Evolutionary conservation across 2,113 vertebrate species (phyloP), one percentile per base, ranked within the genome.

Genomic region (Malurus melanocephalus): DNA sequence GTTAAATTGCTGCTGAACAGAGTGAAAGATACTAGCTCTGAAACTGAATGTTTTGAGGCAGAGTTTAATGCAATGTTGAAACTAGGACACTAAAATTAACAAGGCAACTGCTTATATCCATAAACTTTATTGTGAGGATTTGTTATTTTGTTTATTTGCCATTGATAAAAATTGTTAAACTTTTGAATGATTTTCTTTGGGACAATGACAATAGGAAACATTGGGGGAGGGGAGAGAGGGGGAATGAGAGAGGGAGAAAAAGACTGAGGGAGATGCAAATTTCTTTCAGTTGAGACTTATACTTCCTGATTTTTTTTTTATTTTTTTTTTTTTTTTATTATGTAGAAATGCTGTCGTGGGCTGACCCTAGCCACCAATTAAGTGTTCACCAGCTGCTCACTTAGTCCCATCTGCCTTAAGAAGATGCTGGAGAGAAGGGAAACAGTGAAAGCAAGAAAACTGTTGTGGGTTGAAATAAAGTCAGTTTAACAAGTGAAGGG

Each of bases 1-100:
- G 8, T 81, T 87, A 87, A 89, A 85, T 65, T 87, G 42, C 32
- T 88, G 18, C 52, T 85, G 64, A 91, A 69, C n/a, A 83, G 26
- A 85, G 8, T 73, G 33, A 80, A 80, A 77, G 10, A 40, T 35
- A 26, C 4, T 66, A 85, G 21, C 14, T 85, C 68, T 85, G 72
- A 80, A 77, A 24, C 4, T 1, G 49, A 76, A 51, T 66, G 11
- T 59, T 89, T 85, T 89, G 55, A 91, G 83, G 46, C 27, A 80
- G 43, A 68, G 14, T 81, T 89, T 68, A 65, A 68, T 49, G 7
- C 12, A 61, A 9, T 28, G 7, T 13, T 62, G 48, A 91, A 87
- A 85, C 18, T 64, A 75, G 35, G 72, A 60, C 49, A 84, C 23
- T 73, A 82, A 82, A 92, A 66, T 85, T 76, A 94, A 68, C 20